These are phyloP conservation scores for Seriola dumerili DNA, from an alignment of 2,113 vertebrate genomes.

Conservation along the genomic window DNA sequence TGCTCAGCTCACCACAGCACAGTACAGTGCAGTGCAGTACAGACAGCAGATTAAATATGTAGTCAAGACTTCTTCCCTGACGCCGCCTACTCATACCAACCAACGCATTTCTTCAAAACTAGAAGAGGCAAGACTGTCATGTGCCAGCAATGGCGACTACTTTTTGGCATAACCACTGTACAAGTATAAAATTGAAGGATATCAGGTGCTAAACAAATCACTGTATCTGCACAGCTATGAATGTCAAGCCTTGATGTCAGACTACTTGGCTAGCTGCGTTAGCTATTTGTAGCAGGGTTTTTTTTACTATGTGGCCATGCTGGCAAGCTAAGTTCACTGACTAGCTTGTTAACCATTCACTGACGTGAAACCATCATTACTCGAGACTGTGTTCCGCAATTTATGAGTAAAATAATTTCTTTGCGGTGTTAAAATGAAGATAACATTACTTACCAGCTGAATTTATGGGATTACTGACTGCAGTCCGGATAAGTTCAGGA, in stretches of 20 bases:
- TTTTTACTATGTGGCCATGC: conserved; percentile 41
- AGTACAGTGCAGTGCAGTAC: background rate
- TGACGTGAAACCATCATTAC: background rate
- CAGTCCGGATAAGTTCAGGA: conserved; percentile 14
- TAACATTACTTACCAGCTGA: conserved; percentile 60
- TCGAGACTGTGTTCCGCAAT: background rate
- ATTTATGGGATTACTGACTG: conserved; percentile 37
- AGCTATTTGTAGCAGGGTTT: conserved; percentile 44
- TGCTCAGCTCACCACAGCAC: background rate
- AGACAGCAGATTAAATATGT: background rate
- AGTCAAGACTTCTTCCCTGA: background rate
- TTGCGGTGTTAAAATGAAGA: background rate
- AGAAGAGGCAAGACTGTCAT: background rate
- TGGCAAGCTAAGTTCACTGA: conserved; percentile 4
- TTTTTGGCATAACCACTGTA: background rate
- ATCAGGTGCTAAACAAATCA: conserved; percentile 17
- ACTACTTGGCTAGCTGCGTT: conserved; percentile 41
- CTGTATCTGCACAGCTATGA: background rate
- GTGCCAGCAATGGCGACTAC: conserved; percentile 25
- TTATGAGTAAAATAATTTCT: background rate
- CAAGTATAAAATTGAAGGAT: too few species aligned
- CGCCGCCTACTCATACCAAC: conserved; percentile 15
- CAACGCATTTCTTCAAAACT: background rate
- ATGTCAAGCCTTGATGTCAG: background rate
- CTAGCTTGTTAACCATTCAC: conserved; percentile 19